phyloP scores from a whole-genome alignment of 2,888 invertebrate species.

The Trissoscelio sp. region DNA sequence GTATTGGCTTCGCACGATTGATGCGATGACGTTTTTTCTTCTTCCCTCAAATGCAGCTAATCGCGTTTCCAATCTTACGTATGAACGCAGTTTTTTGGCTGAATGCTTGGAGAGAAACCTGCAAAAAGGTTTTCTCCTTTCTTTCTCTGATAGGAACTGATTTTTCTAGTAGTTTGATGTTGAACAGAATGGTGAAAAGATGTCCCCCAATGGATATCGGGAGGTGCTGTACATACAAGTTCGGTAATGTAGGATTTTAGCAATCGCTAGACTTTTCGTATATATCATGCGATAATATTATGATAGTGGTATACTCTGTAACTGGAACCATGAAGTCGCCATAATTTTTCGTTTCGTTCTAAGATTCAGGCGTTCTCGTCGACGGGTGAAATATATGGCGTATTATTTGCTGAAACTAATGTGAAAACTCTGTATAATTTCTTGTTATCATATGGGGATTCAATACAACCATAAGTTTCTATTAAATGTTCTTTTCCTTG shows the following conservation, averaged over 20 bases:
- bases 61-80: slow-evolving; percentile 46
- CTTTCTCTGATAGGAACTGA: neutral
- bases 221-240: neutral
- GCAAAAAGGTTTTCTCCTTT: slow-evolving; percentile 3
- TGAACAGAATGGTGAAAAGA: neutral
- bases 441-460: slow-evolving; percentile 20
- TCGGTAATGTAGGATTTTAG: slow-evolving; percentile 29
- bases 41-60: slow-evolving; percentile 34
- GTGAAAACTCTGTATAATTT: slow-evolving; percentile 13
- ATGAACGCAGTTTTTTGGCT: slow-evolving; percentile 10
- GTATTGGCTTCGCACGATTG: slow-evolving; percentile 47
- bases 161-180: slow-evolving; percentile 14
- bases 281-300: slow-evolving; percentile 18
- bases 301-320: slow-evolving; percentile 5
- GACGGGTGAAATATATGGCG: slow-evolving; percentile 10
- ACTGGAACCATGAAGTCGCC: slow-evolving; percentile 26
- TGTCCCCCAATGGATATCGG: slow-evolving; percentile 8
- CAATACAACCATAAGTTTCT: slow-evolving; percentile 5
- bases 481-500: slow-evolving; percentile 12
- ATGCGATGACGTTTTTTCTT: slow-evolving; percentile 55
- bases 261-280: slow-evolving; percentile 38
- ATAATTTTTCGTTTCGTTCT: slow-evolving; percentile 33
- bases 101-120: neutral
- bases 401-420: slow-evolving; percentile 22
- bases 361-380: slow-evolving; percentile 3